Conservation (phyloP, 2,113 vertebrate species). For the Nothoprocta pentlandii region DNA sequence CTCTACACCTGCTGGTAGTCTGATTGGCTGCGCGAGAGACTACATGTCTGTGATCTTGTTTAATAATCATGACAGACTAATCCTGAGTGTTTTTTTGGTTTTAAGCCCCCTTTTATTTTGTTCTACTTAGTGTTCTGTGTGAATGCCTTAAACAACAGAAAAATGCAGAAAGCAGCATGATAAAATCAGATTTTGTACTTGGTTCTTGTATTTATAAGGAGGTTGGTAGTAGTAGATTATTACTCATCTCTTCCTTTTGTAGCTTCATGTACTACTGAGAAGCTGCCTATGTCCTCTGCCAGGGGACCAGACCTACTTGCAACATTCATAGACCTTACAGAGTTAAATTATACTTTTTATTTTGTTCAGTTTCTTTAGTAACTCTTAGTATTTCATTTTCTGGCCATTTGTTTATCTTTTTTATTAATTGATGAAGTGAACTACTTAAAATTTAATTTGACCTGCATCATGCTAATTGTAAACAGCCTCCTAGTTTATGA, state of each 20-base stretch:
- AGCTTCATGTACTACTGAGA: neutral
- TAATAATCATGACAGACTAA: neutral
- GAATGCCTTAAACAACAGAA: neutral
- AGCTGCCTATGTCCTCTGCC: neutral
- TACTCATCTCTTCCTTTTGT: neutral
- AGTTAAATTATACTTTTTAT: neutral
- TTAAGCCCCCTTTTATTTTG: neutral
- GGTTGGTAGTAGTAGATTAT: neutral
- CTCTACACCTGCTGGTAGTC: neutral
- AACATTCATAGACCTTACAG: neutral
- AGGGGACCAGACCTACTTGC: fast-evolving
- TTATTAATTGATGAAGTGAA: neutral
- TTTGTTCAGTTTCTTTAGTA: neutral
- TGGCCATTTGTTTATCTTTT: neutral
- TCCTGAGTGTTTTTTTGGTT: neutral
- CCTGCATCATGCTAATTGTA: neutral
- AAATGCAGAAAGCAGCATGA: neutral
- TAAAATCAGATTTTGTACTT: neutral
- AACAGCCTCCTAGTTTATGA: neutral
- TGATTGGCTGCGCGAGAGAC: neutral
- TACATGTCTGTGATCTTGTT: neutral
- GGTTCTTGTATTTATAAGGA: neutral
- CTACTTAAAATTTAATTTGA: neutral
- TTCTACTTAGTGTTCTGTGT: neutral
- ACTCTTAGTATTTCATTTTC: neutral